phyloP scores from a whole-genome alignment of 2,113 vertebrate genomes.

The Ictalurus furcatus region DNA sequence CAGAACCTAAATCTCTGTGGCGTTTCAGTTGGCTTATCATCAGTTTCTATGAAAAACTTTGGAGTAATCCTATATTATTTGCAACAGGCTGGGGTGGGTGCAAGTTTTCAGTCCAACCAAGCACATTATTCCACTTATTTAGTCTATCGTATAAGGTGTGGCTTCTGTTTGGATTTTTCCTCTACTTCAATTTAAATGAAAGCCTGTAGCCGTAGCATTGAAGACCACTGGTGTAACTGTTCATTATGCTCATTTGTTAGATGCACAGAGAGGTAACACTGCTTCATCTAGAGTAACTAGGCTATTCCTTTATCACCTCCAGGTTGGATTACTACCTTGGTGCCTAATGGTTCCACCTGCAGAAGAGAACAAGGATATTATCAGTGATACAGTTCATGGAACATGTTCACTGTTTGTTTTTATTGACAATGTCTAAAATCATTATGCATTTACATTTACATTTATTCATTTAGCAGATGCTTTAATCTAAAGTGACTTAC shows the following conservation, averaged over 20 bases:
- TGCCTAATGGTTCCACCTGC: not conserved
- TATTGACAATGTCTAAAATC: not conserved
- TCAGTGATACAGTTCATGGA: not conserved
- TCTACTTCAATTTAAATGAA: not conserved
- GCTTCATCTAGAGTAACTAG: not conserved
- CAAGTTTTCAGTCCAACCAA: not conserved
- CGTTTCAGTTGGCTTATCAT: not conserved
- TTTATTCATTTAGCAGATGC: no score
- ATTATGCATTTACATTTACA: not conserved
- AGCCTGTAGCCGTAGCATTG: not conserved
- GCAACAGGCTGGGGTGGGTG: no score
- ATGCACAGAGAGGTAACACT: not conserved
- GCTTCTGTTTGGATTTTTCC: not conserved
- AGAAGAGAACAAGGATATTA: not conserved
- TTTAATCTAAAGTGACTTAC: no score
- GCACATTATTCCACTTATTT: not conserved
- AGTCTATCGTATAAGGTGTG: not conserved
- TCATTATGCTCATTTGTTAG: not conserved
- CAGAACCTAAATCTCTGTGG: not conserved
- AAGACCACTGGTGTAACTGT: not conserved
- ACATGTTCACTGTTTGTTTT: not conserved
- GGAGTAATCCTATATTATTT: not conserved
- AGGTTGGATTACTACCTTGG: conserved; percentile 1
- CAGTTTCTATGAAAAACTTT: not conserved
- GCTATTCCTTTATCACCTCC: not conserved